These are phyloP conservation scores for Unio delphinus DNA, from an alignment of 2,888 invertebrate genomes.

Conservation along the genomic window DNA sequence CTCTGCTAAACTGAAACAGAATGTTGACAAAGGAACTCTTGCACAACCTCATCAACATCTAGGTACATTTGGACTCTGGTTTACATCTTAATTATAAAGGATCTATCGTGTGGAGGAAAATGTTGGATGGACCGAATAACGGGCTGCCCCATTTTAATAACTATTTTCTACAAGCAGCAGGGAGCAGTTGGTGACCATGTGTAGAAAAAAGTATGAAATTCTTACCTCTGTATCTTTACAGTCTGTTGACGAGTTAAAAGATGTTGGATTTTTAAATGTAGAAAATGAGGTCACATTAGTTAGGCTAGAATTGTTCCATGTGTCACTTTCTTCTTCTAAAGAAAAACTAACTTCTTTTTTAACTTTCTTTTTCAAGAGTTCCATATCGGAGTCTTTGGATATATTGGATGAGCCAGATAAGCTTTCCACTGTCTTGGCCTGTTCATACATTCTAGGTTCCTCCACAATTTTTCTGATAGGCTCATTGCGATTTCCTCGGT, in stretches of 20 bases:
- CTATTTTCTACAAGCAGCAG: too few relatives aligned
- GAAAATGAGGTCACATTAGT: constrained; percentile 53
- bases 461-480: constrained; percentile 27
- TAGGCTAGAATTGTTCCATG: constrained; percentile 51
- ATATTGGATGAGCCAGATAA: constrained; percentile 36
- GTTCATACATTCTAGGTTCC: constrained; percentile 30
- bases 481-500: constrained; percentile 34
- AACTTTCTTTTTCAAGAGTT: constrained; percentile 47
- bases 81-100: too few relatives aligned
- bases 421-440: constrained; percentile 32
- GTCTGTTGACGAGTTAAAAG: constrained; percentile 40
- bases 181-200: too few relatives aligned
- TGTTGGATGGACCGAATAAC: too few relatives aligned
- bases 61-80: too few relatives aligned
- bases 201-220: not conserved
- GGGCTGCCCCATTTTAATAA: too few relatives aligned
- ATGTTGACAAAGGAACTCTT: too few relatives aligned
- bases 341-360: constrained; percentile 64
- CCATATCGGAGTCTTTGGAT: constrained; percentile 41
- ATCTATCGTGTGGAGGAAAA: too few relatives aligned
- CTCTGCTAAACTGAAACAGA: too few relatives aligned
- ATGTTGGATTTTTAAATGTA: constrained; percentile 49
- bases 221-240: constrained; percentile 52
- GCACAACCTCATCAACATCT: too few relatives aligned
- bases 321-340: constrained; percentile 48